Conservation (phyloP, 1,140 invertebrate species). For the Sitobion miscanthi region DNA sequence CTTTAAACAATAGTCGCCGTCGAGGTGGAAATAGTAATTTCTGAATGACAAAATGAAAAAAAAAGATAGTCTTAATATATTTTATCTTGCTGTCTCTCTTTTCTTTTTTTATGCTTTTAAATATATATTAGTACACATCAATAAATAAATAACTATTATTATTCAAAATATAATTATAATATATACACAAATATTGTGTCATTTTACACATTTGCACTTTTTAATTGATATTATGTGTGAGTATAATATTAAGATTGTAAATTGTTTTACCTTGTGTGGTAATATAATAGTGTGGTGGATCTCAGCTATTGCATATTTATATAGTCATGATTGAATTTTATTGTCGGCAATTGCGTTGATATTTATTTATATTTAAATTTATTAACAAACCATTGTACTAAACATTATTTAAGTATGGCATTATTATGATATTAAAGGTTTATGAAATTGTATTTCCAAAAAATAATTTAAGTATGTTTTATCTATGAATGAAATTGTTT, state of each 20-base stretch:
- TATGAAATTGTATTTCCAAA: not conserved
- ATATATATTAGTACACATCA: not conserved
- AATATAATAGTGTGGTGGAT: conserved; percentile 17
- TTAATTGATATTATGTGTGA: not conserved
- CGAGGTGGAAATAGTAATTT: not conserved
- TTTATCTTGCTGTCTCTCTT: not conserved
- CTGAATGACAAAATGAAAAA: not conserved
- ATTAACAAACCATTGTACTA: not conserved
- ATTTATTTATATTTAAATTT: conserved; percentile 16
- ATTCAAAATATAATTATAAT: not conserved
- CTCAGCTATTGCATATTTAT: conserved; percentile 14
- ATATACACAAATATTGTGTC: not conserved
- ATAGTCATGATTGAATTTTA: not conserved
- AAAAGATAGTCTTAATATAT: not conserved
- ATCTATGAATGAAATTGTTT: not conserved
- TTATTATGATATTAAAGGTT: conserved; percentile 23
- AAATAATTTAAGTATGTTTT: conserved; percentile 37
- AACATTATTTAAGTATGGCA: not conserved
- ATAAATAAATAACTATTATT: not conserved
- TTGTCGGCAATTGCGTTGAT: not conserved
- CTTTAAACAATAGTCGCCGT: not conserved
- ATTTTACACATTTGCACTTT: not conserved
- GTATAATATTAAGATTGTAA: not conserved
- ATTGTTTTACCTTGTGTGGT: not conserved
- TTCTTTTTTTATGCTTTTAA: not conserved